phyloP scores from a whole-genome alignment of 53 echinoderm and acorn worm species.

The Antedon mediterranea region DNA sequence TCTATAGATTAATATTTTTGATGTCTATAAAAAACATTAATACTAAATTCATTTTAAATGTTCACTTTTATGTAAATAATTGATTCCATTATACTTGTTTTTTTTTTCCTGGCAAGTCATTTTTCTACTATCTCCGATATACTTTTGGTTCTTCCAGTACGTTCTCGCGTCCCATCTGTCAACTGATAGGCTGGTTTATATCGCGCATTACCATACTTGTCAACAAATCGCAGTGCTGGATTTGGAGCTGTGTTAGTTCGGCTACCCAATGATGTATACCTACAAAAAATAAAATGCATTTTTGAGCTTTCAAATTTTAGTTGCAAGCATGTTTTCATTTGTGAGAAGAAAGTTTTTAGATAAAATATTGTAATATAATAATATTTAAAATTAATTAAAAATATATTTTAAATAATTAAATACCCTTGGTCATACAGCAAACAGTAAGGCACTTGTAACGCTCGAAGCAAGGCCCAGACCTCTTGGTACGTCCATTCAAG shows the following conservation, averaged over 20 bases:
- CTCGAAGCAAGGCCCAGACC: conserved; percentile 15
- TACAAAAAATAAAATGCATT: neutral
- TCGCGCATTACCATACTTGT: conserved; percentile 32
- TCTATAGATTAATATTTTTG: no score
- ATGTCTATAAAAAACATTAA: no score
- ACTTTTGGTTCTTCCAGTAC: conserved; percentile 37
- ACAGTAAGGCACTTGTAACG: conserved; percentile 69
- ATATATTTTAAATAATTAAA: conserved; percentile 44
- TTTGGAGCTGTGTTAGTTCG: conserved; percentile 54
- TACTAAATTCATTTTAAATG: no score
- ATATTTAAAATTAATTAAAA: conserved; percentile 4
- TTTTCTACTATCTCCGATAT: neutral
- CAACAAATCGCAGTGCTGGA: conserved; percentile 56
- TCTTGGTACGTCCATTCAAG: conserved; percentile 41
- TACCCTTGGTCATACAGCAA: conserved; percentile 88
- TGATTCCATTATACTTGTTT: no score
- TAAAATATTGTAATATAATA: no score
- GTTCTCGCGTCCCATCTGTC: conserved; percentile 47
- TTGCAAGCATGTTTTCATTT: no score
- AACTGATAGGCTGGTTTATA: conserved; percentile 72
- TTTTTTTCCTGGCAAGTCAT: no score
- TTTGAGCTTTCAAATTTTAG: no score
- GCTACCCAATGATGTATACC: conserved; percentile 81
- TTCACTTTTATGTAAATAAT: no score
- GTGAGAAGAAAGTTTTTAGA: no score